Conservation (phyloP, 1,140 invertebrate genomes). For the Babylonia areolata region DNA sequence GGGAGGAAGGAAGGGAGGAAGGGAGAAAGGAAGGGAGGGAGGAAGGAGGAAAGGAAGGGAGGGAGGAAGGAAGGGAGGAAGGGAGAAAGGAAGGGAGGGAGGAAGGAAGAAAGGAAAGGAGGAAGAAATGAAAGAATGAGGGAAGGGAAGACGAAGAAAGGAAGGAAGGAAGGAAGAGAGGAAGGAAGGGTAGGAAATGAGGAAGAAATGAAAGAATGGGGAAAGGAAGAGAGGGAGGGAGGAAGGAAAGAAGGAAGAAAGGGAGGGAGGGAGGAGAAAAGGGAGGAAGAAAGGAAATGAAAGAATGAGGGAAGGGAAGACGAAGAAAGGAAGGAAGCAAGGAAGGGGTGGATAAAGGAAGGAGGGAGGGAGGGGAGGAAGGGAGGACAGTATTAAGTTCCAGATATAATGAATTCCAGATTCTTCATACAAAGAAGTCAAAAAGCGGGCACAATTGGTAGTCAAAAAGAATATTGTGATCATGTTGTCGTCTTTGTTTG, state of each 20-base stretch:
- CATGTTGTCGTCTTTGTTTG: too few relatives aligned
- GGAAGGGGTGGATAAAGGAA: neutral
- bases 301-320: too few relatives aligned
- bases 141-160: too few relatives aligned
- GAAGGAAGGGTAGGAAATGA: neutral
- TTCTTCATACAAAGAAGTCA: neutral
- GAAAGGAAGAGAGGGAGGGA: neutral
- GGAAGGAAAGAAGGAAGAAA: neutral
- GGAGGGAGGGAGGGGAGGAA: neutral
- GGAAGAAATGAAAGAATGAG: neutral
- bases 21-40: neutral
- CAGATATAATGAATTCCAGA: neutral
- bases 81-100: neutral
- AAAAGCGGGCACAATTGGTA: too few relatives aligned
- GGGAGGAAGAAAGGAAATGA: too few relatives aligned
- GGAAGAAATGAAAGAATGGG: neutral
- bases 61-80: neutral
- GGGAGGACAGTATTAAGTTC: neutral
- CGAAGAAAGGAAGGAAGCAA: neutral
- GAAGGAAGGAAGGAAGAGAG: too few relatives aligned
- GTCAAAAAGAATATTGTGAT: too few relatives aligned
- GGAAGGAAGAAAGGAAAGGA: neutral
- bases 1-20: neutral
- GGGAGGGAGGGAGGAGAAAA: neutral
- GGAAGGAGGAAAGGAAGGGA: neutral